A percentile compares a stretch with the other conserved stretches of the same genome.
Conservation (phyloP, 1,140 invertebrate genomes). For the Bombus polaris region DNA sequence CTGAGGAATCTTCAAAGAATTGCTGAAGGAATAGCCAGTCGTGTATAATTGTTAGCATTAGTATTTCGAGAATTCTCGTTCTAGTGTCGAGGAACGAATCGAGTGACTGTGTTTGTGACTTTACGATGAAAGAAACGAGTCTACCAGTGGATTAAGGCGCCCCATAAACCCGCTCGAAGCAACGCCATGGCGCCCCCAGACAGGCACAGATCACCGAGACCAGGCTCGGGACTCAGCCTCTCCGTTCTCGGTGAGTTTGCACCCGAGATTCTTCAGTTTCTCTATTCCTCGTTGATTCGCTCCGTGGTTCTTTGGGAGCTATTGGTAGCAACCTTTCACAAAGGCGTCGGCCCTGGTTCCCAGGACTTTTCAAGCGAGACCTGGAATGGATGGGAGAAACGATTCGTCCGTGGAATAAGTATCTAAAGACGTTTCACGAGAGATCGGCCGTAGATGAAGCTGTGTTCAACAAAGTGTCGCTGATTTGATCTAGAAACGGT, state of each 20-base stretch:
- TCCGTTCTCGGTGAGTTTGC: conserved; percentile 76
- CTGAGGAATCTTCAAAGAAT: neutral
- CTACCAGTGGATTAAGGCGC: conserved; percentile 39
- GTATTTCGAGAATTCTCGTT: neutral
- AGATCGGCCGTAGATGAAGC: neutral
- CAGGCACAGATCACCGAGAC: conserved; percentile 73
- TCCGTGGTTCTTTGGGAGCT: neutral
- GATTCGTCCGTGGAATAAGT: neutral
- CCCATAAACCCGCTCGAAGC: neutral
- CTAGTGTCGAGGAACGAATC: neutral
- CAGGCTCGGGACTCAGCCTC: conserved; percentile 75
- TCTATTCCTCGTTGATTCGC: neutral
- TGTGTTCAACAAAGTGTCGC: neutral
- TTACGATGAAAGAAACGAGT: conserved; percentile 37
- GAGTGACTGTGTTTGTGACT: conserved; percentile 31
- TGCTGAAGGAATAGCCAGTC: neutral
- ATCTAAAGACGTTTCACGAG: neutral
- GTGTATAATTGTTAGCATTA: neutral
- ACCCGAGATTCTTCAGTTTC: neutral
- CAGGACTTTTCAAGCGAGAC: neutral
- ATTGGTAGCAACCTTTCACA: conserved; percentile 23
- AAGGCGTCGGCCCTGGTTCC: neutral
- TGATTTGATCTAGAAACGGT: conserved; percentile 15
- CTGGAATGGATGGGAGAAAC: neutral
- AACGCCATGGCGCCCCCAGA: conserved; percentile 77